Percentiles rank a stretch among this genome's conserved stretches.
Evolutionary conservation across 2,113 vertebrate species (phyloP).

Genomic region (Callaeas wilsoni): DNA sequence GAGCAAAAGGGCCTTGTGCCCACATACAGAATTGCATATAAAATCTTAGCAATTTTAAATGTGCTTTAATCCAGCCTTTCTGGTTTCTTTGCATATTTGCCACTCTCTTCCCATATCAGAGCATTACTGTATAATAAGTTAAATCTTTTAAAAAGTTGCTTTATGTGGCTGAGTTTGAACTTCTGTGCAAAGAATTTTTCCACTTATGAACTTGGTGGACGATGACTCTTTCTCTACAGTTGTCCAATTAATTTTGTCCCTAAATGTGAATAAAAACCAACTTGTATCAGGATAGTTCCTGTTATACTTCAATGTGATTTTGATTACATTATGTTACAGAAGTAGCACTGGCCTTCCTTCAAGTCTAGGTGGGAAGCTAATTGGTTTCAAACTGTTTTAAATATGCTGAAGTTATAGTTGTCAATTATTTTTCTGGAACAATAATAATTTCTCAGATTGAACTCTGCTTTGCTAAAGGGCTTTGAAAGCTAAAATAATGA

Average conservation of each 20-base stretch:
- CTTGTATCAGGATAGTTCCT: background rate
- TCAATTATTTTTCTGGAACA: constrained; percentile 55
- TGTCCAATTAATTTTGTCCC: constrained; percentile 48
- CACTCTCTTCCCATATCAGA: background rate
- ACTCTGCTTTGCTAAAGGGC: constrained; percentile 25
- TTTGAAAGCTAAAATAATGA: constrained; percentile 26
- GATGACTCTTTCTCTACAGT: background rate
- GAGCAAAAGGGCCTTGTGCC: background rate
- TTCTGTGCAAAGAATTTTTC: constrained; percentile 23
- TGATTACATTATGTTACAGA: constrained; percentile 38
- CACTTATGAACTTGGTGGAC: background rate
- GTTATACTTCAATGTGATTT: constrained; percentile 30
- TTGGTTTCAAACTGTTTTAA: constrained; percentile 68
- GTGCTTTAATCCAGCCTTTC: background rate
- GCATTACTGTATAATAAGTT: background rate
- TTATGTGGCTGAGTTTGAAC: background rate
- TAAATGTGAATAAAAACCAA: background rate
- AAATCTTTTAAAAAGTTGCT: constrained; percentile 3
- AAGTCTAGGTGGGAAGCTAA: constrained; percentile 69
- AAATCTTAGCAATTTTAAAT: background rate
- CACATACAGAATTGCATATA: background rate
- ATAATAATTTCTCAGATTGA: constrained; percentile 44
- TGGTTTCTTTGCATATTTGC: background rate
- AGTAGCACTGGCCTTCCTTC: constrained; percentile 52
- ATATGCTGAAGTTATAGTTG: constrained; percentile 51